Conservation (phyloP, 2,797 vertebrate genomes). For the Xenops minutus region DNA sequence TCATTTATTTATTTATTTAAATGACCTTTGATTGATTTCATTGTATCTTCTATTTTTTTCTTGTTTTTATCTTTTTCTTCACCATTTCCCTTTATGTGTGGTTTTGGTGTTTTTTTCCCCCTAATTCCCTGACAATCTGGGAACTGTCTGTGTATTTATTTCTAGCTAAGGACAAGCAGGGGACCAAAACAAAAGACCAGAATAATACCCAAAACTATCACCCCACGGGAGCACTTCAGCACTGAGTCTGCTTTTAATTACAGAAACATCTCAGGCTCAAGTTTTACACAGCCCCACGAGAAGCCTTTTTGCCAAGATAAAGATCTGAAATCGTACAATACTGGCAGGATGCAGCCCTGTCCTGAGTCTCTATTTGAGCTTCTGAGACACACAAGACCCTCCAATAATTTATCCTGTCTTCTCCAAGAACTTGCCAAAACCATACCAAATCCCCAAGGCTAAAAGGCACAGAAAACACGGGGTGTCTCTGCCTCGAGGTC, state of each 20-base stretch:
- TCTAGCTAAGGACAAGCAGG: slow-evolving; percentile 10
- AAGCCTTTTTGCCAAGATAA: slow-evolving; percentile 39
- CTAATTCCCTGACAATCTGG: not conserved
- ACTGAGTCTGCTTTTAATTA: slow-evolving; percentile 28
- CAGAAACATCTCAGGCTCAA: not conserved
- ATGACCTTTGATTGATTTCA: not conserved
- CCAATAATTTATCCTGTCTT: not conserved
- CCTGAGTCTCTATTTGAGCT: not conserved
- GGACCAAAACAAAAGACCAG: slow-evolving; percentile 30
- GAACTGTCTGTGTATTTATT: slow-evolving; percentile 35
- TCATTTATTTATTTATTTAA: not conserved
- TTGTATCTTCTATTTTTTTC: rapidly evolving
- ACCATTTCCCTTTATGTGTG: not conserved
- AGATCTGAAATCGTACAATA: slow-evolving; percentile 30
- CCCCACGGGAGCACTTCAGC: slow-evolving; percentile 43
- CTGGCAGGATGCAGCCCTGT: not conserved
- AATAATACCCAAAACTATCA: slow-evolving; percentile 46
- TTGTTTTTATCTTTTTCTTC: not conserved
- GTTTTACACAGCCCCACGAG: slow-evolving; percentile 1
- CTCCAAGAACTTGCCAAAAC: not conserved
- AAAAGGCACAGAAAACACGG: not conserved
- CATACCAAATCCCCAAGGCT: rapidly evolving
- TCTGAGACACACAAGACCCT: not conserved
- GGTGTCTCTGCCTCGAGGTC: not conserved
- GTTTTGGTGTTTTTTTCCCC: too few species aligned